Conservation (phyloP, 2,797 vertebrate genomes). For the Channa striata region DNA sequence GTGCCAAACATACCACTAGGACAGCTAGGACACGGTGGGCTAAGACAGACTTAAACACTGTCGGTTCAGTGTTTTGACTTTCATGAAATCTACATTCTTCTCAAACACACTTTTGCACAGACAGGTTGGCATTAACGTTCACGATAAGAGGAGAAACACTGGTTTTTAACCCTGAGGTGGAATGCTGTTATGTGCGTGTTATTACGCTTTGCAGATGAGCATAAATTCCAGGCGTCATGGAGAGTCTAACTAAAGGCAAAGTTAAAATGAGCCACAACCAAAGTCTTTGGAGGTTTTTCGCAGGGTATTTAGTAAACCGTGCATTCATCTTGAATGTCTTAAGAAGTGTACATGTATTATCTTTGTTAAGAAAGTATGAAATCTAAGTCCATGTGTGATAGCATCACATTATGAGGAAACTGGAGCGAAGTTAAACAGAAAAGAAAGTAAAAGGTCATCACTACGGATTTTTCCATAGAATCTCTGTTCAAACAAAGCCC, state of each 20-base stretch:
- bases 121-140: conserved; percentile 19
- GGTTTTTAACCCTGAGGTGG: conserved; percentile 41
- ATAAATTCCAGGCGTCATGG: conserved; percentile 45
- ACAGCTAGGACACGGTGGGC: not conserved
- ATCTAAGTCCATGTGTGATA: not conserved
- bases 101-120: conserved; percentile 23
- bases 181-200: conserved; percentile 30
- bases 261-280: not conserved
- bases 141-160: conserved; percentile 19
- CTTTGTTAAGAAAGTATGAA: conserved; percentile 3
- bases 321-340: not conserved
- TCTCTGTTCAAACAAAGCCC: conserved; percentile 28
- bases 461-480: not conserved
- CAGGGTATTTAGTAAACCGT: not conserved
- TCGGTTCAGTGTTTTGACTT: conserved; percentile 42
- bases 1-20: no score
- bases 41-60: conserved; percentile 33
- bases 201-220: conserved; percentile 29
- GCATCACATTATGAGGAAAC: not conserved
- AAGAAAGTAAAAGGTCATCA: conserved; percentile 18
- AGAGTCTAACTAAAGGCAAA: conserved; percentile 14
- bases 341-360: not conserved
- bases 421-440: not conserved
- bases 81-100: conserved; percentile 55
- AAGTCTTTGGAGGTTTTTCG: not conserved